Base-by-base conservation (phyloP, 2,797 vertebrate genomes). In the Synanceia verrucosa region DNA sequence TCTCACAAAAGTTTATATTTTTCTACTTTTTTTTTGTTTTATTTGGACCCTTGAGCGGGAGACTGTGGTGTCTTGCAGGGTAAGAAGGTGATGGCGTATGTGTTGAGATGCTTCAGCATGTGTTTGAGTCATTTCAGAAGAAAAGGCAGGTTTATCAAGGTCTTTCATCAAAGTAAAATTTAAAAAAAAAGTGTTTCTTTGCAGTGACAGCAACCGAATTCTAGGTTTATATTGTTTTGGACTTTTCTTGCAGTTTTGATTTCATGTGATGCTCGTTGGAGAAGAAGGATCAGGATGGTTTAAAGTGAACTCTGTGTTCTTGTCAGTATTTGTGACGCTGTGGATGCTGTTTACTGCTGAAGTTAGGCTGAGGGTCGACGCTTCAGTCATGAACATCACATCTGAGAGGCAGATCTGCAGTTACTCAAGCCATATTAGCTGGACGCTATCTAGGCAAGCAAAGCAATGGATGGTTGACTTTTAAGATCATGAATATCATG, bases 91-190 rank as follows among this genome's bases (percentile, higher is more conserved):
- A 76, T 48, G 71, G 18, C 21, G 37, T 76, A 67, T 61, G 36
- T 26, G 28, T 57, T 13, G 58, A 71, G 78, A 81, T 65, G 77
- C 74, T 86, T 84, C 46, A 55, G 76, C 79, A 26, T 36, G 51
- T 66, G 65, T 88, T 86, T 70, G 66, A 85, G 75, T 78, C 19
- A 55, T 84, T 90, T 88, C 65, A 67, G 74, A 71, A 66, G 85
- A 80, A 79, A 51, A 75, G 86, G 83, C 87, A 81, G 88, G 79
- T 91, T 88, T 82, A 86, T 83, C 70, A 86, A 92, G 90, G 93
- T 94, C 70, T 86, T 94, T 93, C 91, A 92, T 93, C 92, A 92
- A 93, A 93, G 93, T 94, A 64, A 81, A 75, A 83, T n/a, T n/a
- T n/a, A 31, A 31, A 39, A 41, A 41, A 79, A 44, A 82, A 68